phyloP scores from a whole-genome alignment of 1,140 invertebrate genomes.

The Riptortus pedestris region DNA sequence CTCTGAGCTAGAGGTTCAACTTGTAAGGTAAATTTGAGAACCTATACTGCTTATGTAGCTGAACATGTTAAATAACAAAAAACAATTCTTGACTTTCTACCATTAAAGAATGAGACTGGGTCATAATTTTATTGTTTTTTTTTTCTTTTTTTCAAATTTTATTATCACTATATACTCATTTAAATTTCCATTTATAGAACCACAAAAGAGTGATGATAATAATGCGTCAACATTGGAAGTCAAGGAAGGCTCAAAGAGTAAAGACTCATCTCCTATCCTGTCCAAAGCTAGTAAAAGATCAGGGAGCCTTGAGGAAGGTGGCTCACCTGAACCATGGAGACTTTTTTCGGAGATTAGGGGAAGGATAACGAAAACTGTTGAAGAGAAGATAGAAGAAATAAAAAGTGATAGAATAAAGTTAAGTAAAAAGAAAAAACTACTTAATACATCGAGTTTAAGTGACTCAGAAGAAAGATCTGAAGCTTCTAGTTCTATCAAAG shows the following conservation, averaged over 20 bases:
- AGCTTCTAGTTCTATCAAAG: constrained; percentile 5
- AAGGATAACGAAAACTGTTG: constrained; percentile 53
- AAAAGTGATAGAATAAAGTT: constrained; percentile 36
- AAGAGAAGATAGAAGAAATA: constrained; percentile 50
- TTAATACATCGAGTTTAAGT: constrained; percentile 45
- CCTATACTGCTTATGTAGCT: too few relatives aligned
- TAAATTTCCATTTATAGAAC: not conserved
- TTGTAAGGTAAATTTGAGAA: too few relatives aligned
- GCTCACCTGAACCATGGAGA: constrained; percentile 21
- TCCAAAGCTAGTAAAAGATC: constrained; percentile 21
- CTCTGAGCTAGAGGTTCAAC: too few relatives aligned
- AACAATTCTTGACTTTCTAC: too few relatives aligned
- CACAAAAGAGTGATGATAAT: not conserved
- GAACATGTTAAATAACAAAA: too few relatives aligned
- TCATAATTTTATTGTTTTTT: too few relatives aligned
- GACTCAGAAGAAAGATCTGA: constrained; percentile 43
- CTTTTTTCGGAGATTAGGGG: constrained; percentile 35
- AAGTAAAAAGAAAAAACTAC: constrained; percentile 38
- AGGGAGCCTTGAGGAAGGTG: constrained; percentile 25
- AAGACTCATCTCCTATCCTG: constrained; percentile 18
- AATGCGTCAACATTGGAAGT: not conserved
- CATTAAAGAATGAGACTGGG: too few relatives aligned
- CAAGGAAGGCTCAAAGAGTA: constrained; percentile 16
- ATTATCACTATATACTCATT: too few relatives aligned
- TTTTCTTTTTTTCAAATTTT: too few relatives aligned